A percentile compares a stretch with the other conserved stretches of the same genome.
phyloP scores from a whole-genome alignment of 1,140 invertebrate species.

The Cherax quadricarinatus region DNA sequence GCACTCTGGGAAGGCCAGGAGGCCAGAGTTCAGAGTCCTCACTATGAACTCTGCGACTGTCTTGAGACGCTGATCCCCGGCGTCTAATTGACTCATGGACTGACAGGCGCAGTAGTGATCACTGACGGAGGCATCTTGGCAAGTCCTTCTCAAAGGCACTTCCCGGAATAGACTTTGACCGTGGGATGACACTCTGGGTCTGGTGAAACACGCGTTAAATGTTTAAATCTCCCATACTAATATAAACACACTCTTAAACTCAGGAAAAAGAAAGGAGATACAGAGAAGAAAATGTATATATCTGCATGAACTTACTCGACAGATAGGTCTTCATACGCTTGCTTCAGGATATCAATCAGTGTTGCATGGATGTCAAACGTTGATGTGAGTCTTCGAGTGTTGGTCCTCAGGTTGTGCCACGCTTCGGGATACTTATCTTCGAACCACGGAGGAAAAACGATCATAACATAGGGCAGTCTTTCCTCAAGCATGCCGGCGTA shows the following conservation, averaged over 20 bases:
- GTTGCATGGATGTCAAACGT: constrained; percentile 79
- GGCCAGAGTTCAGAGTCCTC: not conserved
- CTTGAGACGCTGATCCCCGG: not conserved
- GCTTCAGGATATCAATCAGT: constrained; percentile 63
- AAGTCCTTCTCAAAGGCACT: constrained; percentile 4
- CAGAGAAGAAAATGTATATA: not conserved
- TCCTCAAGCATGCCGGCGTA: constrained; percentile 93
- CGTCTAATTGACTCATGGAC: not conserved
- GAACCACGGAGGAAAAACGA: constrained; percentile 88
- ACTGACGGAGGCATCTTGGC: not conserved
- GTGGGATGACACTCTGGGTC: constrained; percentile 77
- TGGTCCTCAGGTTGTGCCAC: constrained; percentile 83
- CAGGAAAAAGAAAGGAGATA: constrained; percentile 77
- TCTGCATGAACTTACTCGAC: not conserved
- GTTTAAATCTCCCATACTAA: no score
- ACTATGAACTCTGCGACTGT: not conserved
- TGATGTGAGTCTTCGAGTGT: constrained; percentile 79
- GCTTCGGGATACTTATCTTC: constrained; percentile 81
- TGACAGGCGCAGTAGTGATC: constrained; percentile 25
- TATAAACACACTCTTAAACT: no score
- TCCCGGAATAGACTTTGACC: constrained; percentile 37
- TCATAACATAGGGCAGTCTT: constrained; percentile 88
- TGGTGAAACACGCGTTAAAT: constrained; percentile 75
- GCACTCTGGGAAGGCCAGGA: not conserved
- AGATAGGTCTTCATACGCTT: not conserved